A percentile compares a stretch with the other conserved stretches of the same genome.
phyloP scores from a whole-genome alignment of 2,797 vertebrate genomes.

The Morelia viridis region DNA sequence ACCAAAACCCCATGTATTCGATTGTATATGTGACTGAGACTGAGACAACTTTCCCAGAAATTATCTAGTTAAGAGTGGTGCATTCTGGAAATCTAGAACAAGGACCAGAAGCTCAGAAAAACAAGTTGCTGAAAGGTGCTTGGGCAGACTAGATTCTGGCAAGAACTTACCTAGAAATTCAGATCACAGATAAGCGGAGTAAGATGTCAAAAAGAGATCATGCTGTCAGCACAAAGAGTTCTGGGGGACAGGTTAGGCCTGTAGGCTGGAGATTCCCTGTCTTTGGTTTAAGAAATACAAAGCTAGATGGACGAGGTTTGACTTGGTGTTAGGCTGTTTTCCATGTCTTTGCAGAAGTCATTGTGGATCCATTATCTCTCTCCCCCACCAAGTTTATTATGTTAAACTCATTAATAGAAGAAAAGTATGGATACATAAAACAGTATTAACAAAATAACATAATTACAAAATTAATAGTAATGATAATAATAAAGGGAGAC shows the following conservation, averaged over 20 bases:
- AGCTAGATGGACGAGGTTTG: background rate
- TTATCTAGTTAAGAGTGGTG: background rate
- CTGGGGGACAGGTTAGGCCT: background rate
- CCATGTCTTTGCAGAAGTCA: background rate
- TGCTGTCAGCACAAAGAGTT: background rate
- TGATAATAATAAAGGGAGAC: background rate
- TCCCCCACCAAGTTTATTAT: background rate
- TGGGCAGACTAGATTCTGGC: background rate
- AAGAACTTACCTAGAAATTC: background rate
- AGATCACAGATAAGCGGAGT: background rate
- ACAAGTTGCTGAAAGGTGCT: background rate
- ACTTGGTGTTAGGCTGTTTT: background rate
- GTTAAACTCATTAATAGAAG: background rate
- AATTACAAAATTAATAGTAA: background rate
- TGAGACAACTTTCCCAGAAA: background rate
- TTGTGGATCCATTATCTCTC: background rate
- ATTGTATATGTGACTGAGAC: background rate
- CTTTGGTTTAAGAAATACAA: background rate
- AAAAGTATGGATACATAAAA: background rate
- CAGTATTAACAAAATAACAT: background rate
- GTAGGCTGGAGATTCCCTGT: background rate
- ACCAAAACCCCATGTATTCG: background rate
- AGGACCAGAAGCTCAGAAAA: background rate
- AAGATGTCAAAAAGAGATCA: background rate
- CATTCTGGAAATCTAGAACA: background rate